Conservation (phyloP, 1,140 invertebrate genomes). For the Ectropis grisescens region DNA sequence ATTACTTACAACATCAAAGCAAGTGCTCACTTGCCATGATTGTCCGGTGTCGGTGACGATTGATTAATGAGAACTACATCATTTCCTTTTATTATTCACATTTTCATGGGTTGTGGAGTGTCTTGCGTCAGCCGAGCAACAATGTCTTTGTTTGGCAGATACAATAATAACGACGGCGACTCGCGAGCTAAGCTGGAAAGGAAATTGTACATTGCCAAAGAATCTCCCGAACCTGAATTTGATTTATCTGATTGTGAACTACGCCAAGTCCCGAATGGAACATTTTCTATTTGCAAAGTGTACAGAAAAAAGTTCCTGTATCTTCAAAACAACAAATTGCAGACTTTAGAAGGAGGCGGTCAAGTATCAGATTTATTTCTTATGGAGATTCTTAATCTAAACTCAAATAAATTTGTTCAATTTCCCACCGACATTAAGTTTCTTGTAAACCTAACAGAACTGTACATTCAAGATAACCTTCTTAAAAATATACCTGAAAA, state of each 20-base stretch:
- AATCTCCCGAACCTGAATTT: constrained; percentile 81
- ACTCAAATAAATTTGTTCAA: constrained; percentile 76
- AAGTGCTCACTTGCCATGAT: constrained; percentile 13
- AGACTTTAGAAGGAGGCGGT: constrained; percentile 78
- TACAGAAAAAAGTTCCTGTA: constrained; percentile 80
- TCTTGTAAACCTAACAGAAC: constrained; percentile 75
- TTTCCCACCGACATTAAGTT: constrained; percentile 74
- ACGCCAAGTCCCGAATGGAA: constrained; percentile 77
- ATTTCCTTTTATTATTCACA: constrained; percentile 12
- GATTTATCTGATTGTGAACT: constrained; percentile 82
- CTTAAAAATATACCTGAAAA: constrained; percentile 77
- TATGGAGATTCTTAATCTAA: constrained; percentile 79
- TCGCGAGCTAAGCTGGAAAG: constrained; percentile 78
- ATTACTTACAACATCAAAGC: too few relatives aligned
- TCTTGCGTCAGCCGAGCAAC: constrained; percentile 43
- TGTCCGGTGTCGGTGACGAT: constrained; percentile 24
- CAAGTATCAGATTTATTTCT: constrained; percentile 76
- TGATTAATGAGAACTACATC: constrained; percentile 1
- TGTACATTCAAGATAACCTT: constrained; percentile 77
- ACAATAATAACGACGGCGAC: constrained; percentile 43
- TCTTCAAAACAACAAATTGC: constrained; percentile 77
- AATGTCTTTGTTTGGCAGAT: constrained; percentile 53
- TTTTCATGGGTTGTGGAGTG: constrained; percentile 61
- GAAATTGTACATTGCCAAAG: constrained; percentile 81
- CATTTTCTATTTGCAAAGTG: constrained; percentile 83